A percentile compares a stretch with the other conserved stretches of the same genome.
These are phyloP conservation scores for Cephus pulcher DNA, from an alignment of 2,888 invertebrate species.

Conservation along the genomic window DNA sequence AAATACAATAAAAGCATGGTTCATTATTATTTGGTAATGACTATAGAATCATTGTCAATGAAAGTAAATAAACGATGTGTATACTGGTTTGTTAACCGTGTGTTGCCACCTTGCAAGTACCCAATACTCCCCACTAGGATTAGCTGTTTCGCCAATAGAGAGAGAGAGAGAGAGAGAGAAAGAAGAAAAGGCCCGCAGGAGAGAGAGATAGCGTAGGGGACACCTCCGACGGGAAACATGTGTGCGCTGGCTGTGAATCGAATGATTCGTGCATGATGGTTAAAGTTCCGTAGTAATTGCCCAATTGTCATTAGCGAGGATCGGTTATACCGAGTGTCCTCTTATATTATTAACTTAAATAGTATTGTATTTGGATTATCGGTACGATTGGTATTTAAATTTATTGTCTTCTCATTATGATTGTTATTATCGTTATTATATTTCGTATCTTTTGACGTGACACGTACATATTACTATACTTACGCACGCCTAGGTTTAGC, in stretches of 20 bases:
- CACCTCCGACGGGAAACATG: neutral
- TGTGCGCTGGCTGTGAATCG: neutral
- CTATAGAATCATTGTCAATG: slow-evolving; percentile 58
- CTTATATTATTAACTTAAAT: neutral
- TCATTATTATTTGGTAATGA: slow-evolving; percentile 53
- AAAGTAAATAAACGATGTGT: slow-evolving; percentile 59
- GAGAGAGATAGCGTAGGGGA: neutral
- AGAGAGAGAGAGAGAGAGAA: slow-evolving; percentile 14
- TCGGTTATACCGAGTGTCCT: neutral
- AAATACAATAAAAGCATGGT: slow-evolving; percentile 47
- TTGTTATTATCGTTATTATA: neutral
- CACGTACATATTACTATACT: slow-evolving; percentile 24
- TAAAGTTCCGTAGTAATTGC: no score
- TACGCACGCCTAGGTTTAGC: slow-evolving; percentile 47
- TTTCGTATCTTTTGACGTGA: neutral
- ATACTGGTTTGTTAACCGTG: slow-evolving; percentile 59
- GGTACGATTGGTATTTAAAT: neutral
- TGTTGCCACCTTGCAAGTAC: slow-evolving; percentile 51
- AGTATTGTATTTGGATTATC: neutral
- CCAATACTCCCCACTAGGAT: slow-evolving; percentile 28
- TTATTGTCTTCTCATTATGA: neutral
- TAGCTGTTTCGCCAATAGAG: slow-evolving; percentile 25
- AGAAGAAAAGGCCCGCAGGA: neutral
- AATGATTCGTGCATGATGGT: neutral
- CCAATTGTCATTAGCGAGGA: no score